Evolutionary conservation across 1,140 invertebrate genomes (phyloP).

Genomic region (Pseudomyrmex flavicornis): DNA sequence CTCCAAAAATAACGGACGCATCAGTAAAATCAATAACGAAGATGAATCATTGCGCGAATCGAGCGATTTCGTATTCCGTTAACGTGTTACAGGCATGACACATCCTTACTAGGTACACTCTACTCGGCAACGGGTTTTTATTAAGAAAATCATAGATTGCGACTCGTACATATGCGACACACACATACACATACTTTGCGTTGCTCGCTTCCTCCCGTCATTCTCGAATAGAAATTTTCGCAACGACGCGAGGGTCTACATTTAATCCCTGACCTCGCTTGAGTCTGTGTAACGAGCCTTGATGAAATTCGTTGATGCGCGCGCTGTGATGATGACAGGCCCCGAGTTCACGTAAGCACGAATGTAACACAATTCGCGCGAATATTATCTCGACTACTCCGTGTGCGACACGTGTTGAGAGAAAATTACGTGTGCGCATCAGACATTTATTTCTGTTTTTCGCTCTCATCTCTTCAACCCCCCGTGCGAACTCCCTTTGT

Average conservation of each 20-base stretch:
- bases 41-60: constrained; percentile 48
- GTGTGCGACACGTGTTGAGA: neutral
- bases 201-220: neutral
- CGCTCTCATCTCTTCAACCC: neutral
- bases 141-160: constrained; percentile 11
- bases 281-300: constrained; percentile 49
- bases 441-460: neutral
- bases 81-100: constrained; percentile 22
- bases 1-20: constrained; percentile 54
- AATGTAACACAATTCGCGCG: constrained; percentile 37
- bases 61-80: constrained; percentile 50
- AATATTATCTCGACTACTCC: neutral
- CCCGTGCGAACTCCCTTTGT: neutral
- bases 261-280: constrained; percentile 58
- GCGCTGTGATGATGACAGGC: neutral
- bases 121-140: neutral
- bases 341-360: constrained; percentile 39
- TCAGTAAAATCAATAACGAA: constrained; percentile 57
- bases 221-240: constrained; percentile 46
- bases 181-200: too few relatives aligned
- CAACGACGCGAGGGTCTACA: constrained; percentile 53
- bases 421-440: neutral
- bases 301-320: constrained; percentile 57
- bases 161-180: neutral
- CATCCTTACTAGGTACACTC: constrained; percentile 24